A percentile compares a stretch with the other conserved stretches of the same genome.
phyloP scores from a whole-genome alignment of 2,797 vertebrate species.

The Eupleurogrammus muticus region DNA sequence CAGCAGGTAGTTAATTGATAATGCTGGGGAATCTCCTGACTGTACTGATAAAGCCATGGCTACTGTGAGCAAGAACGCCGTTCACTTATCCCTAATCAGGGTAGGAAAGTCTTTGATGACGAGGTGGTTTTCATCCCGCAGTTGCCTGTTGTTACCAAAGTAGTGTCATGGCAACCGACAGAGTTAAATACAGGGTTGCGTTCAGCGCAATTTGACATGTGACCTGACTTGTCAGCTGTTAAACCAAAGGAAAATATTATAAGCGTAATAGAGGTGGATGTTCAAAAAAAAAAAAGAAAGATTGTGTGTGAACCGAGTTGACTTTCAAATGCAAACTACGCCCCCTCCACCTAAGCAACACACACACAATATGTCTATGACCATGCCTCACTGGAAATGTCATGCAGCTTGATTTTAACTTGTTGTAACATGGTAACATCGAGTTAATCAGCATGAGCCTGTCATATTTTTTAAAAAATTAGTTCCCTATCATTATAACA shows the following conservation, averaged over 20 bases:
- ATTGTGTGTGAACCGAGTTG: not conserved
- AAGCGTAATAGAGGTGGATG: not conserved
- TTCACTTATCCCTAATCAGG: conserved; percentile 19
- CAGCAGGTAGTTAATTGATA: not conserved
- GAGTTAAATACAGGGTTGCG: conserved; percentile 24
- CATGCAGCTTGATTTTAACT: not conserved
- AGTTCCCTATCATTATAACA: too few relatives aligned
- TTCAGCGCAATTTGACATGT: conserved; percentile 34
- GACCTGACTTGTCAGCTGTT: not conserved
- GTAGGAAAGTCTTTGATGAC: conserved; percentile 30
- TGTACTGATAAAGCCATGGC: conserved; percentile 2
- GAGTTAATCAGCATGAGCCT: not conserved
- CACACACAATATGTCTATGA: not conserved
- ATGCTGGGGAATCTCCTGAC: not conserved
- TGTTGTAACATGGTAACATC: not conserved
- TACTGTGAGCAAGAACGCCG: not conserved
- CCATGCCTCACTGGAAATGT: not conserved
- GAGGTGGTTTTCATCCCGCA: conserved; percentile 50
- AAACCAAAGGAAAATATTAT: not conserved
- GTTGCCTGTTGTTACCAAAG: conserved; percentile 49
- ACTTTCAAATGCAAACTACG: not conserved
- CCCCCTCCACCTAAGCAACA: not conserved
- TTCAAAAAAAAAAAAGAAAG: not conserved
- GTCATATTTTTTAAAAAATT: not conserved
- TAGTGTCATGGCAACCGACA: conserved; percentile 57